Conservation (phyloP, 1,140 invertebrate genomes). For the Listronotus bonariensis region DNA sequence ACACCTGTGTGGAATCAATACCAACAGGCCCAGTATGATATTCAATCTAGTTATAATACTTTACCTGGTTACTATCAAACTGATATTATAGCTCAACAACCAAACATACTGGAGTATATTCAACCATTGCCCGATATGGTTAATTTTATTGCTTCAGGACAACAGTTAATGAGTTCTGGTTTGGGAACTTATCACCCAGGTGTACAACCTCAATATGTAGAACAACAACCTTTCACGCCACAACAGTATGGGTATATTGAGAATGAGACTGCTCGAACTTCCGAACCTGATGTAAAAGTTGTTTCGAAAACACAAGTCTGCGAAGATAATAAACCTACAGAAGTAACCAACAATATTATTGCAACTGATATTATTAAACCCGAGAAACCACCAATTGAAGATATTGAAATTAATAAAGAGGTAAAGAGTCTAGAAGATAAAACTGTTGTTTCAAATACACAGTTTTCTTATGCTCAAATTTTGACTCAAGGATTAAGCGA, state of each 20-base stretch:
- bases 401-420: background rate
- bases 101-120: constrained; percentile 52
- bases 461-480: constrained; percentile 71
- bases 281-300: background rate
- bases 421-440: background rate
- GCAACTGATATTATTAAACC: background rate
- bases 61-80: constrained; percentile 21
- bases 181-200: constrained; percentile 52
- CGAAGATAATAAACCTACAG: background rate
- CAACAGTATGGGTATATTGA: constrained; percentile 12
- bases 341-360: constrained; percentile 1
- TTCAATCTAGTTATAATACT: constrained; percentile 4
- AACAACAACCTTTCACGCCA: constrained; percentile 4
- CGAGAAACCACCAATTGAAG: background rate
- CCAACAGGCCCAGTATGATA: constrained; percentile 25
- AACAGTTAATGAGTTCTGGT: constrained; percentile 55
- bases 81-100: constrained; percentile 20
- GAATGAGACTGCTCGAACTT: background rate
- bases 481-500: constrained; percentile 67
- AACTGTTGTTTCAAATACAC: constrained; percentile 20
- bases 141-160: constrained; percentile 60
- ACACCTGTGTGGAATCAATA: constrained; percentile 39
- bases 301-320: background rate
- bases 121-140: constrained; percentile 60
- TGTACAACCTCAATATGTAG: constrained; percentile 1